Percentiles rank a stretch among this genome's conserved stretches.
Conservation (phyloP, 1,140 invertebrate genomes). For the Drosophila mayri region DNA sequence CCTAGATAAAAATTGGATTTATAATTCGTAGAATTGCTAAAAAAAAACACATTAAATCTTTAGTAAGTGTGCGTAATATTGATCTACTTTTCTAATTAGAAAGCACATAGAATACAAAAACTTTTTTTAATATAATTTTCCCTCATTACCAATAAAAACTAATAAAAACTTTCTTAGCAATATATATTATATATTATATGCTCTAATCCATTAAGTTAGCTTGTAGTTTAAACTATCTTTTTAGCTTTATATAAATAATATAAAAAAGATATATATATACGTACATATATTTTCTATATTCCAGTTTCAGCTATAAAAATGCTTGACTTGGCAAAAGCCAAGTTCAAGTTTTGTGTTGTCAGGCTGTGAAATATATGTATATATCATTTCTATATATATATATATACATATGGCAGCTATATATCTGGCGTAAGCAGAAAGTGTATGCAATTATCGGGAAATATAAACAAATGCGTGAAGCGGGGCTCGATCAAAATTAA, state of each 20-base stretch:
- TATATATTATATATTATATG: no score
- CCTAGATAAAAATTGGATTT: background rate
- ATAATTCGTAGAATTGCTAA: background rate
- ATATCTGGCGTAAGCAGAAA: conserved; percentile 12
- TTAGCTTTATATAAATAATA: no score
- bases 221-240: no score
- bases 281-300: background rate
- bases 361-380: background rate
- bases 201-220: no score
- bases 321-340: background rate
- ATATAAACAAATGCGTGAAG: conserved; percentile 21
- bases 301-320: background rate
- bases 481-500: conserved; percentile 32
- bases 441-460: conserved; percentile 19
- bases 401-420: background rate
- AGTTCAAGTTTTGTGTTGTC: conserved; percentile 9
- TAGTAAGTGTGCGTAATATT: no score
- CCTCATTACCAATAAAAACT: no score
- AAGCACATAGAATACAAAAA: background rate
- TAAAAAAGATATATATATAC: background rate
- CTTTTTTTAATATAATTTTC: background rate
- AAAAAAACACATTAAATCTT: background rate
- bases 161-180: background rate
- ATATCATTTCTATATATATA: no score
- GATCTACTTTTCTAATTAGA: no score